These are phyloP conservation scores for Pyrocephalus nanus DNA, from an alignment of 2,797 vertebrate species.

Conservation along the genomic window DNA sequence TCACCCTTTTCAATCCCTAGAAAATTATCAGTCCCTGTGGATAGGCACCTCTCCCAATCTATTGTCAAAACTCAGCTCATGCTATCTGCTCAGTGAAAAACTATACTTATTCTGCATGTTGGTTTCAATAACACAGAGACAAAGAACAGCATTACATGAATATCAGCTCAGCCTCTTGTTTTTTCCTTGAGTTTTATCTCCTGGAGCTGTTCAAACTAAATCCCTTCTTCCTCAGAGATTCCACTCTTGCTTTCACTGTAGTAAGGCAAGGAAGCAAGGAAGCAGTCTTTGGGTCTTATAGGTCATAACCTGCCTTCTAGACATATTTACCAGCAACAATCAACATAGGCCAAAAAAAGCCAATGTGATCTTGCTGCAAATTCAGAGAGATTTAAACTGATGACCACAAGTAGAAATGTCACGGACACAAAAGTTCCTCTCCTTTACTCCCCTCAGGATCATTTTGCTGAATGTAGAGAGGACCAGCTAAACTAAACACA, in stretches of 20 bases:
- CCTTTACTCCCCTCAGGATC: neutral
- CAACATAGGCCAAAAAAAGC: neutral
- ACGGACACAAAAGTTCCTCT: rapidly evolving
- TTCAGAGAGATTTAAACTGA: neutral
- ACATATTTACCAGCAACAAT: neutral
- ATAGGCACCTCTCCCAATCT: neutral
- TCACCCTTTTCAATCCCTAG: neutral
- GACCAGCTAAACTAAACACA: neutral
- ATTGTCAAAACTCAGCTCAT: neutral
- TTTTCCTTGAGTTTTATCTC: neutral
- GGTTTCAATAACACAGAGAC: neutral
- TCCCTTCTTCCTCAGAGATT: neutral
- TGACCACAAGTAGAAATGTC: neutral
- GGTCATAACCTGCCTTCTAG: neutral
- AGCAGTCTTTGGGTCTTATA: neutral
- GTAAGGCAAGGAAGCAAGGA: neutral
- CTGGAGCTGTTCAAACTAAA: neutral
- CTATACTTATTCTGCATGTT: neutral
- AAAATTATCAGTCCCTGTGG: neutral
- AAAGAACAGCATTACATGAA: neutral
- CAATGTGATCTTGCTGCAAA: neutral
- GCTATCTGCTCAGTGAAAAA: neutral
- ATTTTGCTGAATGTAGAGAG: neutral
- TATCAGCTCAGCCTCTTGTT: neutral
- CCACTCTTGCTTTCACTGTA: neutral